Base-by-base conservation (phyloP, 1,140 invertebrate genomes). In the Ceratina australensis region DNA sequence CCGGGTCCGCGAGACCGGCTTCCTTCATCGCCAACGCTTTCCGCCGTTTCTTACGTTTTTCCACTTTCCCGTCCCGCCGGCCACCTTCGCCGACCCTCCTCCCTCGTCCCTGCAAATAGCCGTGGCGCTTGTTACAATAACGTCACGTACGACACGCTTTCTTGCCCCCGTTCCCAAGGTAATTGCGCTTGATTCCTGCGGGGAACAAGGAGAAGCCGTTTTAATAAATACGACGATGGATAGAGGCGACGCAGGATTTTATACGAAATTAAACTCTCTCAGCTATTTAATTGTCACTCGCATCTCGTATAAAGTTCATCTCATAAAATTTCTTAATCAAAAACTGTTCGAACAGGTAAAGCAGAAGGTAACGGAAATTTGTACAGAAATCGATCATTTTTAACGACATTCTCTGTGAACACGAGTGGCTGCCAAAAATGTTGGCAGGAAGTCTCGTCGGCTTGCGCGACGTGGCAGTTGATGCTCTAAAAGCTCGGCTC, bases 91-190 rank as follows among this genome's bases (percentile, higher is more conserved):
- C 12, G 15, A 28, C 52, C 52, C 2, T 10, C 15, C 47, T 49
- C 47, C 47, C 47, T 49, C 7, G 7, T 15, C 5, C 22, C 47
- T 26, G 67, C 66, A 24, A 76, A 69, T 77, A 66, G 72, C 63
- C 13, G 64, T 54, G 49, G 47, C 56, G 59, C 78, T 81, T 78
- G 66, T 78, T 76, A 65, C 68, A 50, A 76, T 72, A 80, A 69
- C 78, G 72, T 83, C 61, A 72, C 68, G 65, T 26, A 18, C 76
- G 72, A 47, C 49, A 33, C 56, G 28, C 26, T 75, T 60, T 63
- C 49, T 63, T 61, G 22, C 20, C 26, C 49, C 26, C 59, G 15
- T 50, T 26, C 54, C 7, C 42, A 10, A 0, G 56, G 56, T 69
- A 76, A 73, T 66, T 66, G 65, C 52, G 68, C 56, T 22, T 69